Base-by-base conservation (phyloP, 2,888 invertebrate genomes). In the Luffia ferchaultella region DNA sequence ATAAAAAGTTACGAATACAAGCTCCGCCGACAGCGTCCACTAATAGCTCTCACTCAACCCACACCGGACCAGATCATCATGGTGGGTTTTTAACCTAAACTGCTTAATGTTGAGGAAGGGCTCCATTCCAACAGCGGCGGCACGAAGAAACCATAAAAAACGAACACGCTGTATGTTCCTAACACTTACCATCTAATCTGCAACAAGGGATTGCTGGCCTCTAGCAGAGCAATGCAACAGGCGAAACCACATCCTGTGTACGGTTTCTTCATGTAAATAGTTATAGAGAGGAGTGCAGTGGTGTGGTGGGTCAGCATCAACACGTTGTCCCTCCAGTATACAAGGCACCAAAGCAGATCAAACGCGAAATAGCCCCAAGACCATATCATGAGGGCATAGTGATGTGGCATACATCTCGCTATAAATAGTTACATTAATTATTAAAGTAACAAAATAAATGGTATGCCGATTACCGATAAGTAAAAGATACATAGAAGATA, bases 321-420 rank as follows among this genome's bases (percentile, higher is more conserved):
- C 12, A 64, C 58, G 40, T 78, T 76, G 53, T 86, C 79, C 0
- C 76, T 72, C 69, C 84, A 79, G 66, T 87, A 82, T 48, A 76
- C 58, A 15, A 86, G 57, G 60, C 87, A 86, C 89, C 89, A 89
- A 12, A 78, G 60, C 41, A 87, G 68, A 67, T 89, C 89, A 59
- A 87, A 86, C 1, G 87, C 73, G 63, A 89, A 89, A 68, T 89
- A 89, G 17, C 89, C 88, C 67, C 88, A 80, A 45, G 88, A 88
- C 69, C 83, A 77, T 1, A 83, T 60, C 76, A 89, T 77, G 20
- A 87, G 64, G 2, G 69, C 63, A 57, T 78, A 76, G 56, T 85
- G 75, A 7, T 57, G 59, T n/a, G 60, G 49, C 15, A 72, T 60
- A 54, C 71, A 57, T 61, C 64, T 66, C 59, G 58, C 83, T 84